Conservation (phyloP, 1,140 invertebrate genomes). For the Ruditapes philippinarum region DNA sequence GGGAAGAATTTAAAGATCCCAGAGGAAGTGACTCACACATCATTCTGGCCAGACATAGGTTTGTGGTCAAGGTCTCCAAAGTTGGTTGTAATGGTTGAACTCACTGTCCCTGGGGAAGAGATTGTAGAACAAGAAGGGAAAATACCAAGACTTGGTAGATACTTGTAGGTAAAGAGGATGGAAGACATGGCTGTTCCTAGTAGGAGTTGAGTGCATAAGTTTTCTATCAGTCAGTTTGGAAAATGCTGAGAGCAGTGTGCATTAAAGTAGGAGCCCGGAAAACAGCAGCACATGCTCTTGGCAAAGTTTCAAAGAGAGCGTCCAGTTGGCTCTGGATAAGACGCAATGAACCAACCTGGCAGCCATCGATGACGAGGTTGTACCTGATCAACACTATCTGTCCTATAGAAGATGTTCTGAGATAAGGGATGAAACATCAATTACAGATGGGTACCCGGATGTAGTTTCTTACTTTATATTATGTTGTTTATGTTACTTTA, state of each 20-base stretch:
- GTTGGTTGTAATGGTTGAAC: slow-evolving; percentile 20
- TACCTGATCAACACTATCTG: too few species aligned
- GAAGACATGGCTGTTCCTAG: not conserved
- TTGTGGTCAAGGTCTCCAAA: slow-evolving; percentile 8
- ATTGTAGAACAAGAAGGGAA: slow-evolving; percentile 10
- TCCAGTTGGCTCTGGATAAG: slow-evolving; percentile 24
- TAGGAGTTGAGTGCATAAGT: not conserved
- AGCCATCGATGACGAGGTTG: not conserved
- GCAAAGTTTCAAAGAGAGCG: not conserved
- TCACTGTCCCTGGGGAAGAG: slow-evolving; percentile 50
- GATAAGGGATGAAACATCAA: too few species aligned
- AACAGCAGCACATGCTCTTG: not conserved
- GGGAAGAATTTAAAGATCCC: slow-evolving; percentile 1
- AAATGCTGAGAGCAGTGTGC: not conserved
- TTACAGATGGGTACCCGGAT: too few species aligned
- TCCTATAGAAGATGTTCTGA: too few species aligned
- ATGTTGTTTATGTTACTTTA: too few species aligned
- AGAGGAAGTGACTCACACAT: slow-evolving; percentile 35
- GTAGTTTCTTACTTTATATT: too few species aligned
- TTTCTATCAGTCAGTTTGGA: slow-evolving; percentile 10
- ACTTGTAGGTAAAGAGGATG: slow-evolving; percentile 8
- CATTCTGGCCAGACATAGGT: slow-evolving; percentile 45
- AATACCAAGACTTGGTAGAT: not conserved
- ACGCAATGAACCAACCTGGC: not conserved
- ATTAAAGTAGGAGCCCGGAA: not conserved